phyloP scores from a whole-genome alignment of 35 echinoderm and acorn worm species.

The Ophioderma brevispina region DNA sequence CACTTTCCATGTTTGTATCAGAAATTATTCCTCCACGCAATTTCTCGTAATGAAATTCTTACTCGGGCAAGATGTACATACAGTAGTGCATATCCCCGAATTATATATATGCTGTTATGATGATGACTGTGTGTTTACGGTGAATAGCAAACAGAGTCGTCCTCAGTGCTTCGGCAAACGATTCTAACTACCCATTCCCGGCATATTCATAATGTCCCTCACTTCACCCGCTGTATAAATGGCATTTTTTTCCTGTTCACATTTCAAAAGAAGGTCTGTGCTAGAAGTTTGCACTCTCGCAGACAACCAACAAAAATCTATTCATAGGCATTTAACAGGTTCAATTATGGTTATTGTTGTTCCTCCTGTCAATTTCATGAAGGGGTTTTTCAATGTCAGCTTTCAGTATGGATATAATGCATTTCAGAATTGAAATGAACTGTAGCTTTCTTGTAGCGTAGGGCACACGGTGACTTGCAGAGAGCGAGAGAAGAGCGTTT shows the following conservation, averaged over 20 bases:
- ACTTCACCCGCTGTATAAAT: neutral
- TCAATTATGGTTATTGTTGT: constrained; percentile 8
- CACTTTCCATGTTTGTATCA: neutral
- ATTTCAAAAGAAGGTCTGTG: constrained; percentile 5
- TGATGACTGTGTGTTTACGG: constrained; percentile 13
- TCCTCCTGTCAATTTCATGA: neutral
- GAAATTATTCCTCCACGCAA: neutral
- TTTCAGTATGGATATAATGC: no score
- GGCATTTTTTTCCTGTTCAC: neutral
- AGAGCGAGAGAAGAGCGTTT: neutral
- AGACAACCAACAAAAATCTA: neutral
- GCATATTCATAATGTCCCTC: constrained; percentile 6
- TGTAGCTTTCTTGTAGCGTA: no score
- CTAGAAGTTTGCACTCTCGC: neutral
- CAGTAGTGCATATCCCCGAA: constrained; percentile 3
- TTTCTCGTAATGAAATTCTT: neutral
- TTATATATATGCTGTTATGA: constrained; percentile 3
- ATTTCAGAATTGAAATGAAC: no score
- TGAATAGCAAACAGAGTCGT: constrained; percentile 6
- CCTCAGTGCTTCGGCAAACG: constrained; percentile 2
- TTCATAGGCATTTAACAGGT: constrained; percentile 6
- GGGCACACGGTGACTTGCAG: no score
- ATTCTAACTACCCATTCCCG: neutral
- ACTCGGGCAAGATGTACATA: constrained; percentile 3
- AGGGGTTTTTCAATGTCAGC: neutral